Base-by-base conservation (phyloP, 2,113 vertebrate species). In the Sylvietta virens region DNA sequence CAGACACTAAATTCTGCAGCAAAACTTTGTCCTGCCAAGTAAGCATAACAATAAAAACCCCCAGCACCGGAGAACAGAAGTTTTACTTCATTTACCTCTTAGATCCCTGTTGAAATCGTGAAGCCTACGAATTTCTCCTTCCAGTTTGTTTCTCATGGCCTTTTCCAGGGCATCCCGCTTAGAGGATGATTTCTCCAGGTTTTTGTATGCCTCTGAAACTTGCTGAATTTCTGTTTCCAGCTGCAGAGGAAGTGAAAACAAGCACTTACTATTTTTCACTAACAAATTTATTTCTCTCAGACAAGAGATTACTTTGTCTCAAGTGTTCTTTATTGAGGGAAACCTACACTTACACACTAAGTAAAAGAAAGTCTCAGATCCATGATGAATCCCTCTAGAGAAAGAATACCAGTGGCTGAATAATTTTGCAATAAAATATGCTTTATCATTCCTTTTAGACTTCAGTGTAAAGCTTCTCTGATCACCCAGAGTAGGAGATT, bases 61-160 rank as follows among this genome's bases (percentile, higher is more conserved):
- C 3, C 17, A 67, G 7, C 7, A 82, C 0, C 27, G 31, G 93
- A 78, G 44, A 66, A 53, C 10, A 56, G 9, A 64, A 89, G 30
- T 67, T 95, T 69, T 83, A 74, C 24, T 93, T 71, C n/a, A 53
- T 86, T 98, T 95, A 99, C 99, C 99, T 99, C 99, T 97, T 33
- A 99, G 98, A 95, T 99, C 99, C 50, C 99, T 98, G 98, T 99
- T 99, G 98, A 99, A 99, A 97, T 99, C 99, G 30, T 99, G 99
- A 92, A 99, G 98, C 67, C 99, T 98, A 13, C 99, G 98, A 92
- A 99, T 99, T 97, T 99, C 99, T 66, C 99, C 98, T 97, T 99
- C 99, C 81, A 99, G 97, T 94, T 99, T 99, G 97, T 99, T 99
- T 94, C 99, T 99, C 99, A 99, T 99, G 73, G 99, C 99, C 95